Evolutionary conservation across 2,888 invertebrate genomes (phyloP).

Genomic region (Phymatocera aterrima): DNA sequence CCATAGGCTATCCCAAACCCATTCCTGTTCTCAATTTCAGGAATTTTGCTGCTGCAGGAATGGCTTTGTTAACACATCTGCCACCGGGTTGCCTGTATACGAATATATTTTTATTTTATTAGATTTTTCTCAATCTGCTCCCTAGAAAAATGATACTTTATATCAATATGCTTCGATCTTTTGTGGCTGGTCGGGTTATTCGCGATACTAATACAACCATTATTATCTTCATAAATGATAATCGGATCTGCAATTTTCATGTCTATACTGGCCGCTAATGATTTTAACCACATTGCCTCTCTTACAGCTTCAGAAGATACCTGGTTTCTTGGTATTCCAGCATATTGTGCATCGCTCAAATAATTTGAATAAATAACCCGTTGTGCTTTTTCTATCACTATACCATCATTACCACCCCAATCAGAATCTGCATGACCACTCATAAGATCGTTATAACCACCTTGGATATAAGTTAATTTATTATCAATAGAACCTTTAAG

Average conservation of each 20-base stretch:
- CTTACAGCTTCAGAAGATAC: slow-evolving; percentile 60
- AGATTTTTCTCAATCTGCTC: slow-evolving; percentile 60
- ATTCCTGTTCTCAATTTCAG: slow-evolving; percentile 21
- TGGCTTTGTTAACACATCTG: slow-evolving; percentile 74
- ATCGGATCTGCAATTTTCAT: slow-evolving; percentile 53
- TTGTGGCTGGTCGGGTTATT: slow-evolving; percentile 60
- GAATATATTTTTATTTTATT: slow-evolving; percentile 78
- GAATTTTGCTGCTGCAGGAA: slow-evolving; percentile 42
- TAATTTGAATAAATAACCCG: slow-evolving; percentile 51
- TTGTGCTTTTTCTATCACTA: slow-evolving; percentile 49
- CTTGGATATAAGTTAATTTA: no score
- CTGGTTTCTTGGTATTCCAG: slow-evolving; percentile 57
- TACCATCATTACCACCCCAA: background rate
- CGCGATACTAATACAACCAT: slow-evolving; percentile 63
- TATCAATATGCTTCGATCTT: slow-evolving; percentile 64
- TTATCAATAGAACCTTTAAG: no score
- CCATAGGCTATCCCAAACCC: slow-evolving; percentile 13
- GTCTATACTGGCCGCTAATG: slow-evolving; percentile 57
- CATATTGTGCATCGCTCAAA: slow-evolving; percentile 52
- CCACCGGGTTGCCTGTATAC: slow-evolving; percentile 75
- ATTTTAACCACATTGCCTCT: slow-evolving; percentile 64
- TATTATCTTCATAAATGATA: slow-evolving; percentile 63
- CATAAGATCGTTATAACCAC: no score
- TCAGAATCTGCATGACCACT: slow-evolving; percentile 9
- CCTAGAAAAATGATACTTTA: slow-evolving; percentile 58